Evolutionary conservation across 2,113 vertebrate genomes (phyloP), one percentile per base, ranked within the genome.

Genomic region (Microcebus lehilahytsara): DNA sequence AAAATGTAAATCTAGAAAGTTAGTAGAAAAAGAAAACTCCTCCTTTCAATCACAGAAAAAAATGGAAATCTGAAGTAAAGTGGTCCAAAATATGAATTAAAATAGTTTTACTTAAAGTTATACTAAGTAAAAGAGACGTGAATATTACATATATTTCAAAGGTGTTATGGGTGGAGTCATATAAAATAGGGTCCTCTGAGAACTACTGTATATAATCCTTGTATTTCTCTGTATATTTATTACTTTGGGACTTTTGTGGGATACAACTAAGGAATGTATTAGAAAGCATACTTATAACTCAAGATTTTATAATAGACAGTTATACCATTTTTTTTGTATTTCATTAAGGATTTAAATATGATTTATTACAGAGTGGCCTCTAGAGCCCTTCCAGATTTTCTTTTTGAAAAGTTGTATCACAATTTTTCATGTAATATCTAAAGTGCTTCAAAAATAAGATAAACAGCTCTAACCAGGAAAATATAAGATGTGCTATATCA

Each of bases 331-430:
- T 80, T 93, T 67, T 42, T 46, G 32, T 40, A 81, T 78, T 94
- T 91, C 19, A 86, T 96, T 64, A 87, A 78, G 71, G 22, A 92
- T 42, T 96, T 89, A 79, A 66, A 80, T 91, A 83, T 79, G 17
- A 74, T 85, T 91, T 90, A 40, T 64, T 51, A 89, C 19, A 14
- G 27, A 7, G 17, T 86, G 13, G 22, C 22, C 19, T 85, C 5
- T 71, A 87, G 49, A 85, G n/a, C 9, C 25, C 30, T 30, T 62
- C 66, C 53, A 83, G 85, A 66, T 88, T 87, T 62, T 9, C 60
- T 71, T 53, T 94, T 71, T 74, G 4, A 93, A 92, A 95, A 86
- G 34, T 67, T 3, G 11, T n/a, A 88, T 72, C 9, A 87, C 14
- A 56, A 3, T 34, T 80, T 80, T 89, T 91, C 30, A 72, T 11